Evolutionary conservation across 2,797 vertebrate genomes (phyloP).

Genomic region (Geotrypetes seraphini): DNA sequence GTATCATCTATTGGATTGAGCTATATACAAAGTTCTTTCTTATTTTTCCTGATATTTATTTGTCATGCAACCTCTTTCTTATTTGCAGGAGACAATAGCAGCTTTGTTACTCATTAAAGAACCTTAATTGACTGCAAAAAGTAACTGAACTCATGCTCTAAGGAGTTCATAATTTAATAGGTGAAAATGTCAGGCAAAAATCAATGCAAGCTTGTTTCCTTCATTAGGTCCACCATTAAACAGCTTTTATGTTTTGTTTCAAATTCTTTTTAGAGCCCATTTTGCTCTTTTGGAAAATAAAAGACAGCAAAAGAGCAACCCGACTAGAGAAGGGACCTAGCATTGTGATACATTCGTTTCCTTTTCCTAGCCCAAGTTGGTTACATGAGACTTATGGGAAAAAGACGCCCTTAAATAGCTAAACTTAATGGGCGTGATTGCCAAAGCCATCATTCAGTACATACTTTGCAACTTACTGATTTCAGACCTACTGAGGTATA

Average conservation of each 20-base stretch:
- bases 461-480: constrained; percentile 2
- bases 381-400: too few species aligned
- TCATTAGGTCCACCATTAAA: constrained; percentile 51
- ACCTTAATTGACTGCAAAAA: constrained; percentile 38
- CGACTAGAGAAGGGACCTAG: neutral
- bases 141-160: constrained; percentile 37
- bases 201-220: constrained; percentile 40
- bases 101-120: constrained; percentile 48
- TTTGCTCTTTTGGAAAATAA: neutral
- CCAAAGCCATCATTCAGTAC: neutral
- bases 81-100: constrained; percentile 21
- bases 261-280: neutral
- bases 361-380: too few species aligned
- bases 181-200: constrained; percentile 55
- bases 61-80: constrained; percentile 18
- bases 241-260: constrained; percentile 60
- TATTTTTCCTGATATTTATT: constrained; percentile 2
- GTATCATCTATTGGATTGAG: neutral
- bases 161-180: constrained; percentile 58
- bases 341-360: too few species aligned
- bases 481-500: neutral
- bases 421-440: neutral
- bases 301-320: accelerated
- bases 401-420: neutral
- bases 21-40: too few species aligned